phyloP scores from a whole-genome alignment of 1,140 invertebrate species.

The Varroa destructor region DNA sequence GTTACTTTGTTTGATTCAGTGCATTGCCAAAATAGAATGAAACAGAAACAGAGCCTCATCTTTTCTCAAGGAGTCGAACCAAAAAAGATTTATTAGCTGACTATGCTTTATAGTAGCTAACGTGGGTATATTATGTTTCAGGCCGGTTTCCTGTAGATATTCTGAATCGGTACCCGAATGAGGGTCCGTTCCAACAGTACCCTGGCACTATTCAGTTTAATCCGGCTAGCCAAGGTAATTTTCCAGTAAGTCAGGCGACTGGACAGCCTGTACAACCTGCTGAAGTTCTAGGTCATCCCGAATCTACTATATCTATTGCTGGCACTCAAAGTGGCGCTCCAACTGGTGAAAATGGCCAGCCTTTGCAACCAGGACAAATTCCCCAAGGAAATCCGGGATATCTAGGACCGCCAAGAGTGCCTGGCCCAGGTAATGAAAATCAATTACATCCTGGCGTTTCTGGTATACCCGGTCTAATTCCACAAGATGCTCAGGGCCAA shows the following conservation, averaged over 20 bases:
- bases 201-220: no score
- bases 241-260: no score
- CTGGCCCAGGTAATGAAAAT: background rate
- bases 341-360: no score
- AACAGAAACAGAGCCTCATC: background rate
- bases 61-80: background rate
- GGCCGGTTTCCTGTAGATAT: background rate
- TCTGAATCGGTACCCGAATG: background rate
- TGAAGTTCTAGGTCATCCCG: constrained; percentile 11
- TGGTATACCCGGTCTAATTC: background rate
- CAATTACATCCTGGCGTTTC: background rate
- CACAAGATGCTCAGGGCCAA: background rate
- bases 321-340: background rate
- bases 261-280: constrained; percentile 12
- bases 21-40: background rate
- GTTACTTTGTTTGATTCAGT: background rate
- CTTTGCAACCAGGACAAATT: no score
- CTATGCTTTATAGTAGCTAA: no score
- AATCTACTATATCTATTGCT: background rate
- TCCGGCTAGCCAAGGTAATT: no score
- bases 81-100: no score
- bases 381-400: background rate
- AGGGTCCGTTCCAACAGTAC: constrained; percentile 11
- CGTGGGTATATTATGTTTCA: no score
- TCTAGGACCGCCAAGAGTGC: background rate